Conservation (phyloP, 2,797 vertebrate species). For the Lerista edwardsae region DNA sequence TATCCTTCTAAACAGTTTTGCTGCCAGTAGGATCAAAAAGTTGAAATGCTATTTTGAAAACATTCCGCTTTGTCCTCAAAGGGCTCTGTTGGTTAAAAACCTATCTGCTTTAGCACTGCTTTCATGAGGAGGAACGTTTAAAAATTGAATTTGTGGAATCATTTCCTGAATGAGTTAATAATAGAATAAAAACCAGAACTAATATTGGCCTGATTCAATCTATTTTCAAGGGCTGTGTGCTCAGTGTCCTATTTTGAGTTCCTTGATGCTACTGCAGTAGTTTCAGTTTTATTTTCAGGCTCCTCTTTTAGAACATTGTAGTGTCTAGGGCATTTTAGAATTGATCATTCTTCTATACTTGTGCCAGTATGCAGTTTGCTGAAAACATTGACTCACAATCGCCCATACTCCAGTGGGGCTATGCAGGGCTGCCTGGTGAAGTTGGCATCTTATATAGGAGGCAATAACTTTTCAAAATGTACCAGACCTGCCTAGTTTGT, state of each 20-base stretch:
- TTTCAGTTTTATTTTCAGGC: no score
- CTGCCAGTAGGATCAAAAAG: constrained; percentile 42
- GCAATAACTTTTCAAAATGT: no score
- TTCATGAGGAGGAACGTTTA: not conserved
- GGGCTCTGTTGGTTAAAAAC: not conserved
- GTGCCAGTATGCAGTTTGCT: no score
- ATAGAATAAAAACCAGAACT: constrained; percentile 34
- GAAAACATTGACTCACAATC: no score
- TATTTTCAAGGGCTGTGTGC: constrained; percentile 27
- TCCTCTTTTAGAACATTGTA: no score
- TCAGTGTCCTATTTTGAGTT: not conserved
- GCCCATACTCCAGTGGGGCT: no score
- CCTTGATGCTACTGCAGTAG: not conserved
- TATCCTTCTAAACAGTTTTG: constrained; percentile 43
- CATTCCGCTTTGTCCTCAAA: constrained; percentile 40
- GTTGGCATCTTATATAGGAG: no score
- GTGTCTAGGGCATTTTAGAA: no score
- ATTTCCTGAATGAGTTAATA: constrained; percentile 44
- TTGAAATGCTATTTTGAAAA: constrained; percentile 47
- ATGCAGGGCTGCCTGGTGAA: no score
- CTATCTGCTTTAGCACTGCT: not conserved
- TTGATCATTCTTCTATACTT: no score
- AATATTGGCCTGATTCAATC: constrained; percentile 40
- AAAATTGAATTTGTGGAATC: constrained; percentile 4
- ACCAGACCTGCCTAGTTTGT: no score